Base-by-base conservation (phyloP, 2,888 invertebrate species). In the Pseudanteris insignis region DNA sequence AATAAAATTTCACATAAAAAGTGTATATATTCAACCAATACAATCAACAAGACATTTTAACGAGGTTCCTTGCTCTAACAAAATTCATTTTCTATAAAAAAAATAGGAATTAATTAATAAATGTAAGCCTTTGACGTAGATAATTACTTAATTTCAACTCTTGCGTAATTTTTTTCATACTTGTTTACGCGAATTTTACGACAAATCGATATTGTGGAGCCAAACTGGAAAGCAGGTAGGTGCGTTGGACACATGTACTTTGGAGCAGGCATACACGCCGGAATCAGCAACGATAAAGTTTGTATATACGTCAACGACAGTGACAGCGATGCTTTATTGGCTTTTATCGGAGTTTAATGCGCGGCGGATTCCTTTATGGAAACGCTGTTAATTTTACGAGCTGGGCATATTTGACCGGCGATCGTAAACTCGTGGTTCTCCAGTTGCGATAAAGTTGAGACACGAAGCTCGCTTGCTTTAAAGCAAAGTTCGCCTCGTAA, bases 351-450 rank as follows among this genome's bases (percentile, higher is more conserved):
- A 69, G 73, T 74, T 75, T 71, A 74, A 75, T 71, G 73, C 68
- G 67, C 70, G 62, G 63, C 67, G 71, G 67, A 71, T 73, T 74
- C 74, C 73, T 77, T 75, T 75, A 77, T 75, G 75, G 73, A 75
- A 75, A 74, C 74, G 74, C 74, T 73, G 74, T 77, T 78, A 76
- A 75, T 76, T 78, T 77, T 72, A 78, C 73, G 77, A 73, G 70
- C 66, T 67, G 66, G 67, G 74, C 72, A 73, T 73, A 73, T 76
- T 76, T 74, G 73, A 69, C 72, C 67, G 67, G 59, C 53, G 68
- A 70, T 76, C 77, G 72, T 77, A 75, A 77, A 77, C 74, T 75
- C 73, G 74, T 76, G 74, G 73, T 76, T 73, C 65, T 74, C 64
- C 66, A 64, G 65, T 65, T 67, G 71, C 72, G 74, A 76, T 76